A percentile compares a stretch with the other conserved stretches of the same genome.
phyloP scores from a whole-genome alignment of 2,113 vertebrate species.

The Pipa parva region DNA sequence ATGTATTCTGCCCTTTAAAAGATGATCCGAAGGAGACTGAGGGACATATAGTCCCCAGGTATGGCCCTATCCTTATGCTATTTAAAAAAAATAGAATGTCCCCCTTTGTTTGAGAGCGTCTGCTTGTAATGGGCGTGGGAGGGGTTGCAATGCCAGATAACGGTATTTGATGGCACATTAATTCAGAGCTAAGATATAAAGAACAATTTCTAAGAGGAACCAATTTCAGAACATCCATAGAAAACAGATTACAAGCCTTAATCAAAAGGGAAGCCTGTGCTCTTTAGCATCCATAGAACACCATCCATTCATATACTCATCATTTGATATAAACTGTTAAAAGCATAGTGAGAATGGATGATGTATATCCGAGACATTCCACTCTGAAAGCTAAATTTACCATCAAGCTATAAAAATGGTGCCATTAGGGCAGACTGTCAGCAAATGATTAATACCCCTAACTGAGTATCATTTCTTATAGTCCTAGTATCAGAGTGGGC shows the following conservation, averaged over 20 bases:
- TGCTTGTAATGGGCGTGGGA: no score
- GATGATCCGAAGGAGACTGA: no score
- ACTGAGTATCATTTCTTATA: conserved; percentile 50
- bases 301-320: not conserved
- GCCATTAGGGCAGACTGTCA: conserved; percentile 53
- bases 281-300: not conserved
- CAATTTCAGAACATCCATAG: not conserved
- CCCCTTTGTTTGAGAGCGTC: no score
- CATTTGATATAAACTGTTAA: conserved; percentile 19
- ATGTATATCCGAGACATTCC: conserved; percentile 42
- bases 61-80: no score
- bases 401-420: conserved; percentile 47
- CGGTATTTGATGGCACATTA: no score
- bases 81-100: no score
- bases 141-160: no score
- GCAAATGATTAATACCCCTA: conserved; percentile 53
- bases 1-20: no score
- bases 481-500: conserved; percentile 41
- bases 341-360: conserved; percentile 35
- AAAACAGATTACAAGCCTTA: not conserved
- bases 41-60: no score
- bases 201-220: not conserved
- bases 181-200: not conserved
- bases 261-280: conserved; percentile 1
- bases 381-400: conserved; percentile 52